A percentile compares a stretch with the other conserved stretches of the same genome.
phyloP scores from a whole-genome alignment of 2,797 vertebrate genomes.

The Micropoecilia bifurca region DNA sequence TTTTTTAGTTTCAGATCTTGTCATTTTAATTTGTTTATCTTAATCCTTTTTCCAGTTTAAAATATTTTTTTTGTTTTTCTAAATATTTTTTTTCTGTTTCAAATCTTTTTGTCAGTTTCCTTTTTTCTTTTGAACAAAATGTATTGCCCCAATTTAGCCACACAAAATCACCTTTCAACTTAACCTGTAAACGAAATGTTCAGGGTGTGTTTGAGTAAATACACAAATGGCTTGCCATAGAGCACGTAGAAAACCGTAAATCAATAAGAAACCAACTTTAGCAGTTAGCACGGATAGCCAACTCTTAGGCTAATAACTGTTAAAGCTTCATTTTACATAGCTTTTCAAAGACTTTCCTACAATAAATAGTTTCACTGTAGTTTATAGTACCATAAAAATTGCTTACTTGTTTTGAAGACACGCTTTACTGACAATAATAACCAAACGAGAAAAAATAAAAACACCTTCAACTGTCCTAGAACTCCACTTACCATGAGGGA shows the following conservation, averaged over 20 bases:
- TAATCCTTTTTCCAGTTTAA: no score
- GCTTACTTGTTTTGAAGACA: fast-evolving
- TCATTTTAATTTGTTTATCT: no score
- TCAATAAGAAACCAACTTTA: conserved; percentile 49
- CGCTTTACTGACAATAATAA: neutral
- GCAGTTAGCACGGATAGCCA: neutral
- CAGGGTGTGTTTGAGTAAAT: neutral
- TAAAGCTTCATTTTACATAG: neutral
- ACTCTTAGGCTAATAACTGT: neutral
- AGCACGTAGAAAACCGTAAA: neutral
- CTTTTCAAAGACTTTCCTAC: neutral
- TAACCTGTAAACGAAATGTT: neutral
- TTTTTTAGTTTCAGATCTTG: no score
- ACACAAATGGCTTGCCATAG: neutral
- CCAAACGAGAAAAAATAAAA: neutral
- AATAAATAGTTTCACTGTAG: neutral
- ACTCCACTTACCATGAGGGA: conserved; percentile 71
- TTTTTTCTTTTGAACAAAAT: no score
- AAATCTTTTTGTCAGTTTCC: no score
- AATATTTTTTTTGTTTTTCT: no score
- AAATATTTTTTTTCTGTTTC: no score
- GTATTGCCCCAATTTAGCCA: no score
- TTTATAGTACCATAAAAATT: neutral
- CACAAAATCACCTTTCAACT: neutral
- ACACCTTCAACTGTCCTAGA: neutral